A percentile compares a stretch with the other conserved stretches of the same genome.
Evolutionary conservation across 2,797 vertebrate species (phyloP).

Genomic region (Pangasius mekongensis): DNA sequence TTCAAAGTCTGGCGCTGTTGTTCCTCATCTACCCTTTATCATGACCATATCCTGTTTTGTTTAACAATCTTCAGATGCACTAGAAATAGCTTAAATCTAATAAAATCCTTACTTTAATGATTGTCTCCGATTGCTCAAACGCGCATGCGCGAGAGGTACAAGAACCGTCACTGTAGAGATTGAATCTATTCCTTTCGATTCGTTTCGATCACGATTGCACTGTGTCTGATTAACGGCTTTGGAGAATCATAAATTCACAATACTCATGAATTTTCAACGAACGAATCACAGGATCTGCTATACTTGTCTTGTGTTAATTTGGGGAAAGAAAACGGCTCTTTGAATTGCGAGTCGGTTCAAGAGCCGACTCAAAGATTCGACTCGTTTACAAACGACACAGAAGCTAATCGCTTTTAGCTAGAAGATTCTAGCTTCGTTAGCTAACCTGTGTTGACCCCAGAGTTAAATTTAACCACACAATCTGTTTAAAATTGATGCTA

Average conservation of each 20-base stretch:
- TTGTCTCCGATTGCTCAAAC: background rate
- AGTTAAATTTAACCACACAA: background rate
- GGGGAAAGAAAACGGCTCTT: background rate
- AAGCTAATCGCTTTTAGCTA: no score
- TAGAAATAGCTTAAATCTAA: background rate
- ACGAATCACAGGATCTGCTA: background rate
- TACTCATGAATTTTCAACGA: background rate
- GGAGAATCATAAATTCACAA: background rate
- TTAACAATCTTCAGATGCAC: no score
- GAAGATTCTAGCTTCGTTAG: no score
- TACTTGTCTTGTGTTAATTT: background rate
- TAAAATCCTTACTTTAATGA: background rate
- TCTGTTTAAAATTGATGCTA: background rate
- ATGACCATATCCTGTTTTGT: no score
- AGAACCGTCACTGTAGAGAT: no score
- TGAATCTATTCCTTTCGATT: background rate
- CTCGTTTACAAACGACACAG: background rate
- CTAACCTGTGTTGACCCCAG: background rate
- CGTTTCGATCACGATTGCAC: background rate
- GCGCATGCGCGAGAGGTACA: background rate
- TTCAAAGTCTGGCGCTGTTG: background rate
- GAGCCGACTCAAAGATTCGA: background rate
- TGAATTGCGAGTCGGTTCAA: background rate
- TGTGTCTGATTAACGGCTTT: background rate
- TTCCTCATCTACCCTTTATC: background rate